These are phyloP conservation scores for Trichonephila clavata DNA, from an alignment of 1,140 invertebrate species.

Conservation along the genomic window DNA sequence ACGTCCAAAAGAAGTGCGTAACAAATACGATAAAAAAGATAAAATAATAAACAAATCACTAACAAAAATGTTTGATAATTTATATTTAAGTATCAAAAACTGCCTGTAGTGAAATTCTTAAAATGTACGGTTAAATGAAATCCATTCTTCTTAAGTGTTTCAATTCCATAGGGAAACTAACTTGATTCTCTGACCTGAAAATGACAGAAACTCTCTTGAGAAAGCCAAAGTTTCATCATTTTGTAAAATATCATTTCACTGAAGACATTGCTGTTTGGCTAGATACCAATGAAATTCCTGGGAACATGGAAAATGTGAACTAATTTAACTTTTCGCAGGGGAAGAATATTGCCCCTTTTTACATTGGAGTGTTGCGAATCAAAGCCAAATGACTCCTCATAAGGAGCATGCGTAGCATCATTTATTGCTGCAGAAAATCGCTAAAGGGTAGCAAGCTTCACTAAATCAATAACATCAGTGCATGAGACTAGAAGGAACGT, in stretches of 20 bases:
- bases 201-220: conserved; percentile 2
- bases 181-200: conserved; percentile 10
- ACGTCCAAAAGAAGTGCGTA: too few relatives aligned
- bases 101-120: too few relatives aligned
- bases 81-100: too few relatives aligned
- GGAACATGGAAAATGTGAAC: conserved; percentile 31
- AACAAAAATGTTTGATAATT: too few relatives aligned
- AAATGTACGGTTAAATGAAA: neutral
- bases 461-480: conserved; percentile 38
- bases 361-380: conserved; percentile 39
- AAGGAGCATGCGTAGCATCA: neutral
- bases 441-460: neutral
- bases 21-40: too few relatives aligned
- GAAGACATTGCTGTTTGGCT: conserved; percentile 19
- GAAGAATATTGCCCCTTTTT: conserved; percentile 46
- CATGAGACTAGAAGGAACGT: neutral
- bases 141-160: neutral
- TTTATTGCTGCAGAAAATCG: conserved; percentile 39
- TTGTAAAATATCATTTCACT: conserved; percentile 7
- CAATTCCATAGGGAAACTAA: neutral
- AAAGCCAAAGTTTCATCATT: neutral
- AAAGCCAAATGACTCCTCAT: conserved; percentile 17
- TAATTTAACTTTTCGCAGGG: conserved; percentile 56
- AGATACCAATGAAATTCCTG: conserved; percentile 18
- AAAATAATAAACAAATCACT: too few relatives aligned